Evolutionary conservation across 2,797 vertebrate genomes (phyloP), one percentile per base, ranked within the genome.

Genomic region (Chloroceryle amazona): DNA sequence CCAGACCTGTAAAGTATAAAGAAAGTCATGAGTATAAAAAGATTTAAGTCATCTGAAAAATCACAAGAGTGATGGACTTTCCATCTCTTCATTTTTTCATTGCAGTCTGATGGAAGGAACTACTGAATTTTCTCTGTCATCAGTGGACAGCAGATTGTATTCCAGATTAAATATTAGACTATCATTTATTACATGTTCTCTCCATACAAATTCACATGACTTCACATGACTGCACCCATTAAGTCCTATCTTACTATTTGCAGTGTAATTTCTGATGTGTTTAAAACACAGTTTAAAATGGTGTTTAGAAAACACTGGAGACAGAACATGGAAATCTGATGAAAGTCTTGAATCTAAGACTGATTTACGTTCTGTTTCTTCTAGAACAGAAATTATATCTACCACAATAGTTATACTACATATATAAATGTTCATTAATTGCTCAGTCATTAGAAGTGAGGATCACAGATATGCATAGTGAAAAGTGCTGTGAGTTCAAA

Each of bases 401-500:
- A 63, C 65, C 1, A 44, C 29, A 79, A 42, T 26, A 62, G 19
- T 41, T 80, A 7, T 61, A 7, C 4, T 70, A 31, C 3, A 28
- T 9, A 22, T 7, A 51, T 82, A 51, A 65, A 76, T 52, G 5
- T 44, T 57, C 60, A 57, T 52, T 0, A 65, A 72, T 72, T 68
- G 2, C 4, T 82, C 7, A 19, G 8, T 35, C 28, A 62, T 44
- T 81, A 70, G 52, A 76, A 76, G 10, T 47, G 25, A 54, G 8
- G 8, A 49, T 66, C 8, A 41, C 6, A 39, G 10, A 61, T 44
- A 35, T 2, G 7, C 5, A 26, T 2, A 19, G 4, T 4, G 1
- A 39, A 61, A 91, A 33, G 4, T 5, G 3, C 16, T 23, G 57
- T 42, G 41, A 71, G 72, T 65, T 80, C 14, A 83, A 68, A 76